Evolutionary conservation across 2,797 vertebrate species (phyloP).

Genomic region (Urosaurus nigricauda): DNA sequence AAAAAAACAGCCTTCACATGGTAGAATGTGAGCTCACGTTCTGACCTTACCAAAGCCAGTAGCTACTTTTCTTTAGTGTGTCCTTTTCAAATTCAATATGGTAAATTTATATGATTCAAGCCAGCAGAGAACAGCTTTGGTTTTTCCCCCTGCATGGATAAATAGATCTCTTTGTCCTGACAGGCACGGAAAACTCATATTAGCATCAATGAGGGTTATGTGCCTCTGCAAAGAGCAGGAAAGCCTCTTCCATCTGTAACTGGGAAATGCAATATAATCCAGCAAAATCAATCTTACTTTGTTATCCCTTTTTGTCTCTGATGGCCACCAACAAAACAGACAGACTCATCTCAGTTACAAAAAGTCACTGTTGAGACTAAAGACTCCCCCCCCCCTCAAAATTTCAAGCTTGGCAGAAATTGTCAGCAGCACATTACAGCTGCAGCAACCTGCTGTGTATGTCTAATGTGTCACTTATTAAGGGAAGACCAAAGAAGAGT

Average conservation of each 20-base stretch:
- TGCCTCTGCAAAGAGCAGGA: neutral
- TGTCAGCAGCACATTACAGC: neutral
- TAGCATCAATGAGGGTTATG: neutral
- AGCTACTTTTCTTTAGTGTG: neutral
- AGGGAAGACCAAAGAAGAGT: slow-evolving; percentile 39
- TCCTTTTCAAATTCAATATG: slow-evolving; percentile 45
- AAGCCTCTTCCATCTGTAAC: neutral
- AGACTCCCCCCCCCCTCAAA: neutral
- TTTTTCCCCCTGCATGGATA: neutral
- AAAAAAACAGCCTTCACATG: neutral
- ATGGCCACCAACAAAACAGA: neutral
- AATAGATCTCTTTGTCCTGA: neutral
- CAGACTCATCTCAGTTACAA: neutral
- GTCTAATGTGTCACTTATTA: slow-evolving; percentile 46
- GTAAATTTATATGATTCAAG: slow-evolving; percentile 61
- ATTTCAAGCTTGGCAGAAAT: slow-evolving; percentile 18
- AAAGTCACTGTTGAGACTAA: neutral
- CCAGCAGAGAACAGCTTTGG: slow-evolving; percentile 65
- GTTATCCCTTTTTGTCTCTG: neutral
- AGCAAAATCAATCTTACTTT: neutral
- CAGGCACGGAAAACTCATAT: neutral
- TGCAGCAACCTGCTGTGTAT: slow-evolving; percentile 17
- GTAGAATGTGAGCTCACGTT: neutral
- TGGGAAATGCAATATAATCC: slow-evolving; percentile 23
- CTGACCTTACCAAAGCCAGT: too few relatives aligned